Evolutionary conservation across 2,113 vertebrate species (phyloP).

Genomic region (Stigmatopora argus): DNA sequence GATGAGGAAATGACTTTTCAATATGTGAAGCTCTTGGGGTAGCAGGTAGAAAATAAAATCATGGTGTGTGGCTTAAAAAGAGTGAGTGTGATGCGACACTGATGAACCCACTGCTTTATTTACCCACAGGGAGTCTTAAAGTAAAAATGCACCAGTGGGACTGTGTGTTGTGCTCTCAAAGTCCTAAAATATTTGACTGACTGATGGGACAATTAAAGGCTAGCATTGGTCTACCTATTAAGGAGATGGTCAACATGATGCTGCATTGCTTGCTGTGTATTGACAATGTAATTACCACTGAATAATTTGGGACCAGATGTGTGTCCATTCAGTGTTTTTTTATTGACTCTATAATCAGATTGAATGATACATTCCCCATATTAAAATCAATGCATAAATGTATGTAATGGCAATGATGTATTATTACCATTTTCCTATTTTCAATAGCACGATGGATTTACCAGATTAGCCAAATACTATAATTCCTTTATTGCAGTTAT

Average conservation of each 20-base stretch:
- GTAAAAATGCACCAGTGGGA: constrained; percentile 44
- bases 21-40: constrained; percentile 23
- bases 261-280: constrained; percentile 34
- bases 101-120: constrained; percentile 24
- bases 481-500: no score
- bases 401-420: not conserved
- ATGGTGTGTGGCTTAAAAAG: constrained; percentile 10
- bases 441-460: constrained; percentile 2
- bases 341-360: constrained; percentile 52
- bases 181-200: constrained; percentile 46
- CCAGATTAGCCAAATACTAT: not conserved
- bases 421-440: constrained; percentile 5
- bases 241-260: constrained; percentile 13
- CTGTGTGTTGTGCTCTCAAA: constrained; percentile 22
- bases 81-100: constrained; percentile 24
- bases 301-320: constrained; percentile 42
- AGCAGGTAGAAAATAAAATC: not conserved
- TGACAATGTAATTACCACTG: constrained; percentile 56
- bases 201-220: constrained; percentile 53
- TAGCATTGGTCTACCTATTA: constrained; percentile 24
- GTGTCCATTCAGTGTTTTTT: constrained; percentile 23
- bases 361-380: constrained; percentile 41
- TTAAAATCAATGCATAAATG: constrained; percentile 14
- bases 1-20: constrained; percentile 40
- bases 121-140: constrained; percentile 42